Base-by-base conservation (phyloP, 2,888 invertebrate genomes). In the Macrophya annulata region DNA sequence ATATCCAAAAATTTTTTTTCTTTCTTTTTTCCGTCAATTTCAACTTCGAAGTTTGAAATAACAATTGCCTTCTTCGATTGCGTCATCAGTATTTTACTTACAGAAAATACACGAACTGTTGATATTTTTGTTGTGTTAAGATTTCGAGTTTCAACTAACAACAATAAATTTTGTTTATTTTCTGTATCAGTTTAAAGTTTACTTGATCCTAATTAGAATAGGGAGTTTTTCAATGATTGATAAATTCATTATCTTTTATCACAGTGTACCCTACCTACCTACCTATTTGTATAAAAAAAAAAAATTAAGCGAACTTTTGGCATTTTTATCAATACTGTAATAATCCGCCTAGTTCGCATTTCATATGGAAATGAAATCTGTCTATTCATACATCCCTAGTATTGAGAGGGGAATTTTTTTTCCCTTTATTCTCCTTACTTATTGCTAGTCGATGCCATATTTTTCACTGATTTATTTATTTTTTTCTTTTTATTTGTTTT, bases 91-190 rank as follows among this genome's bases (percentile, higher is more conserved):
- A 12, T 31, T 62, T 55, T 10, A 62, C 4, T 62, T 25, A 1
- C n/a, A n/a, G n/a, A n/a, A n/a, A 5, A 62, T 62, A 25, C 12
- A 12, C 12, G 25, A 21, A 25, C 25, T 31, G 62, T 25, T 15
- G 5, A 45, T 25, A 48, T 48, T 74, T 74, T 74, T 74, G 74
- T 25, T 74, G 5, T 74, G 9, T 48, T 25, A 10, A 45, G 25
- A 74, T 48, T 48, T 21, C 12, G 21, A 74, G 21, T 45, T 45
- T n/a, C 4, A 5, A 74, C 21, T 48, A 74, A 55, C 31, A 77
- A 77, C 55, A 48, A 77, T 37, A 17, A 31, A 51, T n/a, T 37
- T 31, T 31, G n/a, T 55, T 77, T 55, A 48, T 17, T 77, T n/a
- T 37, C n/a, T n/a, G 31, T 77, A 8, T 37, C 37, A 4, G n/a